Evolutionary conservation across 2,888 invertebrate genomes (phyloP).

Genomic region (Tuta absoluta): DNA sequence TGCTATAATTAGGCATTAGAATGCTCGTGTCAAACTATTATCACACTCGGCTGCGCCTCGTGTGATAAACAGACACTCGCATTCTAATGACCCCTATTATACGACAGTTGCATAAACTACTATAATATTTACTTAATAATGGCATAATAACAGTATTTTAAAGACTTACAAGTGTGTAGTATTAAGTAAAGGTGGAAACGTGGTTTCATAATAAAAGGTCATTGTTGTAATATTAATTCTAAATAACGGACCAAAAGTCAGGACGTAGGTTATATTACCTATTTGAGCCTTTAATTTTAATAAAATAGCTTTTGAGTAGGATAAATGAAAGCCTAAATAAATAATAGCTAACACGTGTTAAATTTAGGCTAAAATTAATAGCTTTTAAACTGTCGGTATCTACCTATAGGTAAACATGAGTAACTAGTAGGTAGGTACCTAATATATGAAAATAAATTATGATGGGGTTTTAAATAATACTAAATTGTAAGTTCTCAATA

Average conservation of each 20-base stretch:
- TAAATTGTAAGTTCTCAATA: conserved; percentile 6
- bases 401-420: too few species aligned
- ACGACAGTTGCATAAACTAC: too few species aligned
- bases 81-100: conserved; percentile 40
- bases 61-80: too few species aligned
- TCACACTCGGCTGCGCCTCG: too few species aligned
- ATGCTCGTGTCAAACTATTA: too few species aligned
- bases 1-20: too few species aligned
- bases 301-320: too few species aligned
- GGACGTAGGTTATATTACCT: not conserved
- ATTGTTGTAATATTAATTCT: conserved; percentile 30
- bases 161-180: conserved; percentile 43
- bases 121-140: conserved; percentile 50
- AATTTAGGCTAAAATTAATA: not conserved
- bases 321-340: too few species aligned
- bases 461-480: not conserved
- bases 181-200: conserved; percentile 39
- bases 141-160: conserved; percentile 48
- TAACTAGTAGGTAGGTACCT: not conserved
- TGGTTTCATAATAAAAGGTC: conserved; percentile 24
- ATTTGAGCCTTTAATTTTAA: not conserved
- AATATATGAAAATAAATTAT: not conserved
- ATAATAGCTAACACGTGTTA: too few species aligned
- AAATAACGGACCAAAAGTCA: conserved; percentile 28
- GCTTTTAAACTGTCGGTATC: too few species aligned